phyloP scores from a whole-genome alignment of 2,888 invertebrate species.

The Cerastis leucographa region DNA sequence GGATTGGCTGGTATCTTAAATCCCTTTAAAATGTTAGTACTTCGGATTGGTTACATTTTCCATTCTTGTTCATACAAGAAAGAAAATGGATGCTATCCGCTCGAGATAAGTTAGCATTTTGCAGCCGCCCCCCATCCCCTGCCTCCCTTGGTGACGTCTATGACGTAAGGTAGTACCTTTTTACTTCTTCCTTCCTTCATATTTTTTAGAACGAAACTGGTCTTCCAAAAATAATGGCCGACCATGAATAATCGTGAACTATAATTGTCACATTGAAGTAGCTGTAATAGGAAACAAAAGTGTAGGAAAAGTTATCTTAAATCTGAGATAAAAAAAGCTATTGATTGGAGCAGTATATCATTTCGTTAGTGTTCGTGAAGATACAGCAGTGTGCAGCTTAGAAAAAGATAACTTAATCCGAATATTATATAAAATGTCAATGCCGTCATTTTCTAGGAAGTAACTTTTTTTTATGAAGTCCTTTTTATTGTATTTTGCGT shows the following conservation, averaged over 20 bases:
- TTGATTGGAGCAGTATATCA: slow-evolving; percentile 21
- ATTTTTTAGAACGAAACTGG: not conserved
- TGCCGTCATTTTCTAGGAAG: no score
- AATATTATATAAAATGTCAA: not conserved
- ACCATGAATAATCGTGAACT: slow-evolving; percentile 10
- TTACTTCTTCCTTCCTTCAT: not conserved
- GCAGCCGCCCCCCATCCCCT: no score
- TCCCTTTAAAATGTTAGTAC: no score
- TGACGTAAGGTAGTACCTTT: not conserved
- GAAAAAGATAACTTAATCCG: not conserved
- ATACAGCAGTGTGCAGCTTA: slow-evolving; percentile 4
- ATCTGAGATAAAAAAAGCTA: slow-evolving; percentile 39
- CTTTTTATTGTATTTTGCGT: not conserved
- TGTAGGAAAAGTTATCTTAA: slow-evolving; percentile 47
- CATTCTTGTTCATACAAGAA: no score
- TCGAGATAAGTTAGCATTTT: no score
- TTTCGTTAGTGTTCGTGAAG: slow-evolving; percentile 16
- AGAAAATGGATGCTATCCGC: no score
- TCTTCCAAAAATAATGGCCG: not conserved
- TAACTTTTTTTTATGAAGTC: no score
- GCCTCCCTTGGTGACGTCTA: no score
- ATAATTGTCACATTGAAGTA: slow-evolving; percentile 37
- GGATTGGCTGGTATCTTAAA: no score
- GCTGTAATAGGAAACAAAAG: slow-evolving; percentile 38
- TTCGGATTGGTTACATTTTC: no score